phyloP scores from a whole-genome alignment of 2,888 invertebrate genomes.

The Sericinus montela region DNA sequence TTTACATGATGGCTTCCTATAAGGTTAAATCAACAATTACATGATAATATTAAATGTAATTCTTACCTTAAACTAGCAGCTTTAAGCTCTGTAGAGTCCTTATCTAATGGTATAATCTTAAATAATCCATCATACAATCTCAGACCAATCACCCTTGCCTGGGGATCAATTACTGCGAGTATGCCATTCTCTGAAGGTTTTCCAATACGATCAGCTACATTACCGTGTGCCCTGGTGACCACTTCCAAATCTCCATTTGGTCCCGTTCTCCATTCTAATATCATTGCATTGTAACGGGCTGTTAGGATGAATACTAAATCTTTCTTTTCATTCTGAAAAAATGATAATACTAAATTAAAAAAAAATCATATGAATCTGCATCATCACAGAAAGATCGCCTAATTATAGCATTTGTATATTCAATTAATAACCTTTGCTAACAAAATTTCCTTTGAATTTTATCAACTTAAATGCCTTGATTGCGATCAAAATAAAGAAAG shows the following conservation, averaged over 20 bases:
- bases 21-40: too few relatives aligned
- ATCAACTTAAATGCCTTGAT: too few relatives aligned
- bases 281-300: constrained; percentile 97
- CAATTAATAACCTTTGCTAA: too few relatives aligned
- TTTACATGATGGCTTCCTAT: too few relatives aligned
- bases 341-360: not conserved
- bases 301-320: constrained; percentile 97
- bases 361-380: not conserved
- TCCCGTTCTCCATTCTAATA: constrained; percentile 90
- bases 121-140: constrained; percentile 97
- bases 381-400: too few relatives aligned
- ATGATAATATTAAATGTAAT: too few relatives aligned
- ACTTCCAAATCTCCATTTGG: constrained; percentile 92
- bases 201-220: constrained; percentile 96
- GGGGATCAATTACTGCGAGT: constrained; percentile 96
- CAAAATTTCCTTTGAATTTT: too few relatives aligned
- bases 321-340: constrained; percentile 90
- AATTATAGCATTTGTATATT: too few relatives aligned
- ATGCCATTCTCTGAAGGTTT: constrained; percentile 97
- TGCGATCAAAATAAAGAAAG: too few relatives aligned
- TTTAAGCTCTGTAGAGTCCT: constrained; percentile 95
- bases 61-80: constrained; percentile 88
- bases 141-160: constrained; percentile 96
- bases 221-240: constrained; percentile 96
- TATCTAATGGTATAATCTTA: constrained; percentile 97